Evolutionary conservation across 2,797 vertebrate genomes (phyloP).

Genomic region (Cyclura pinguis): DNA sequence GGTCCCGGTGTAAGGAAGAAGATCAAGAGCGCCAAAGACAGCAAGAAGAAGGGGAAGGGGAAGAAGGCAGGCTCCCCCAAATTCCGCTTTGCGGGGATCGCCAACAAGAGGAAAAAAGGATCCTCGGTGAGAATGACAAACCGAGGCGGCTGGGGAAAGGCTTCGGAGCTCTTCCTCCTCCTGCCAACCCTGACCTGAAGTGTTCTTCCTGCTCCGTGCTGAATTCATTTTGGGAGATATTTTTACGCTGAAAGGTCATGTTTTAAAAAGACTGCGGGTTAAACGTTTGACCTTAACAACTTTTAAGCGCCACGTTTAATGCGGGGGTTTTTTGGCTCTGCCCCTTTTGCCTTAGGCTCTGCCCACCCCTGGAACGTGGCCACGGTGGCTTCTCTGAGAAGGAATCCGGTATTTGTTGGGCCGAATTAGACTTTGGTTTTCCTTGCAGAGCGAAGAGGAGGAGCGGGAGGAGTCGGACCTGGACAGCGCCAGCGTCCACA

Average conservation of each 20-base stretch:
- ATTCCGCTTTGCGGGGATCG: slow-evolving; percentile 89
- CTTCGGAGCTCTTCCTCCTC: no score
- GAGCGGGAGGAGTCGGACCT: slow-evolving; percentile 96
- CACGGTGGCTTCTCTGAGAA: background rate
- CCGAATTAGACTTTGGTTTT: slow-evolving; percentile 23
- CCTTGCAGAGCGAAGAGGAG: slow-evolving; percentile 93
- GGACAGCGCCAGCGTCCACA: slow-evolving; percentile 96
- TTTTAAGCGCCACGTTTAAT: no score
- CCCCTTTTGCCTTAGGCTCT: no score
- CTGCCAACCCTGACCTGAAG: no score
- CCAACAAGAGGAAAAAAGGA: slow-evolving; percentile 94
- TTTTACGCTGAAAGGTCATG: no score
- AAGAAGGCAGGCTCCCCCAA: slow-evolving; percentile 89
- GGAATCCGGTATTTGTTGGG: background rate
- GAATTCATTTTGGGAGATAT: no score
- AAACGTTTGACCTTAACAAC: no score
- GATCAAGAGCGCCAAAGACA: slow-evolving; percentile 88
- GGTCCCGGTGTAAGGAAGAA: slow-evolving; percentile 94
- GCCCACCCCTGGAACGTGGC: no score
- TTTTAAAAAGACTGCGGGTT: no score
- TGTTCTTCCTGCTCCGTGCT: no score
- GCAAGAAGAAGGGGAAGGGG: slow-evolving; percentile 93
- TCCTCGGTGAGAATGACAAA: slow-evolving; percentile 87
- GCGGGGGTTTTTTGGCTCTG: no score
- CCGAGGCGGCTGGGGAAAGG: background rate